Percentiles rank a stretch among this genome's conserved stretches.
Conservation (phyloP, 2,888 invertebrate species). For the Enchytraeus crypticus region DNA sequence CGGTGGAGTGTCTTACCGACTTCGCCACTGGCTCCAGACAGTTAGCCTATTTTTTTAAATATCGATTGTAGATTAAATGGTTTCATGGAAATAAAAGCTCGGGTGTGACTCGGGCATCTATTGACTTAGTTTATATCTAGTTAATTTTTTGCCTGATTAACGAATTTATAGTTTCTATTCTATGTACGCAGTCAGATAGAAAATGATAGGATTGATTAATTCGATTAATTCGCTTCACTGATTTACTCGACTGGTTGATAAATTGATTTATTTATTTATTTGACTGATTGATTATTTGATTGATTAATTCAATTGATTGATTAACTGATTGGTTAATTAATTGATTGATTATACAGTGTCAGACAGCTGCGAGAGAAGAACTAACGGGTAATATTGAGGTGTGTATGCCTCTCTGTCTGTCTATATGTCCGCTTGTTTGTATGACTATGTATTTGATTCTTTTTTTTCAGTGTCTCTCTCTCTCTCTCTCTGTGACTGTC, state of each 20-base stretch:
- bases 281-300: background rate
- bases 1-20: too few relatives aligned
- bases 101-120: too few relatives aligned
- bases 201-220: background rate
- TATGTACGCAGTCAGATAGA: background rate
- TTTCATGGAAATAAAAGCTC: too few relatives aligned
- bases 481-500: too few relatives aligned
- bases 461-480: background rate
- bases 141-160: too few relatives aligned
- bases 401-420: conserved; percentile 28
- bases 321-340: background rate
- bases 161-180: too few relatives aligned
- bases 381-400: conserved; percentile 74
- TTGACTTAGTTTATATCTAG: too few relatives aligned
- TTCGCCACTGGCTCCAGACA: too few relatives aligned
- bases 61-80: too few relatives aligned
- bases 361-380: conserved; percentile 93
- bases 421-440: background rate
- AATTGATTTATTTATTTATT: background rate
- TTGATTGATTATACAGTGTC: conserved; percentile 62
- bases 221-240: background rate
- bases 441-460: background rate
- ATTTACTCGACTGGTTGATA: background rate
- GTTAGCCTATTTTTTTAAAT: too few relatives aligned
- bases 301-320: background rate